These are phyloP conservation scores for Phalanger gymnotis DNA, from an alignment of 2,797 vertebrate species.

Conservation along the genomic window DNA sequence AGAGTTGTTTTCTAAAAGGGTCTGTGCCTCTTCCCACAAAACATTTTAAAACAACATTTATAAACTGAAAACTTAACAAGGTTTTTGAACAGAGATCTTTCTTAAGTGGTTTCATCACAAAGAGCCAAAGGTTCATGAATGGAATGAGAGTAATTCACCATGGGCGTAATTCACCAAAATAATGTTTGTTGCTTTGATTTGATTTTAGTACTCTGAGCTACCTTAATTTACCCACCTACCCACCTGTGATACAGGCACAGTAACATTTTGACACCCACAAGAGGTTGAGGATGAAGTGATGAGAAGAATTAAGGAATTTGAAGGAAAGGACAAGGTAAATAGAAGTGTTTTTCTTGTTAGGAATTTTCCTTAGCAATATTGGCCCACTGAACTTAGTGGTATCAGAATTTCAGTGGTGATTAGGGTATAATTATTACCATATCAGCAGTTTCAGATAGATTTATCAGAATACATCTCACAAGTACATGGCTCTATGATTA, in stretches of 20 bases:
- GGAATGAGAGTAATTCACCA: neutral
- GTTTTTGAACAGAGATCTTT: constrained; percentile 36
- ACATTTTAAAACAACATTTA: constrained; percentile 16
- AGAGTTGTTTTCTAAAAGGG: constrained; percentile 54
- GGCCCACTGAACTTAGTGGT: neutral
- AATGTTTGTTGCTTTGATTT: neutral
- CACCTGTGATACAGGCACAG: neutral
- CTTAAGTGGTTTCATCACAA: constrained; percentile 19
- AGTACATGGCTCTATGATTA: neutral
- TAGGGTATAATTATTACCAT: neutral
- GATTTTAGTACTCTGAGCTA: neutral
- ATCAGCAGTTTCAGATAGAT: neutral
- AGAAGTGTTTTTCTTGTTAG: neutral
- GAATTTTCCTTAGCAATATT: neutral
- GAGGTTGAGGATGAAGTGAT: constrained; percentile 1
- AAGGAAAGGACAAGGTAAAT: neutral
- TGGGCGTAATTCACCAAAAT: too few relatives aligned
- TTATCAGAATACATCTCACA: neutral
- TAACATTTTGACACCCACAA: constrained; percentile 5
- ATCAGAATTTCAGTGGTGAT: neutral
- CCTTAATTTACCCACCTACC: neutral
- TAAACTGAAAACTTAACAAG: constrained; percentile 33
- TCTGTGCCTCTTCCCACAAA: constrained; percentile 21
- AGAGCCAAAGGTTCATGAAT: neutral
- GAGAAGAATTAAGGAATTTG: constrained; percentile 35